Percentiles rank a stretch among this genome's conserved stretches.
Evolutionary conservation across 2,888 invertebrate species (phyloP).

Genomic region (Andrena dorsata): DNA sequence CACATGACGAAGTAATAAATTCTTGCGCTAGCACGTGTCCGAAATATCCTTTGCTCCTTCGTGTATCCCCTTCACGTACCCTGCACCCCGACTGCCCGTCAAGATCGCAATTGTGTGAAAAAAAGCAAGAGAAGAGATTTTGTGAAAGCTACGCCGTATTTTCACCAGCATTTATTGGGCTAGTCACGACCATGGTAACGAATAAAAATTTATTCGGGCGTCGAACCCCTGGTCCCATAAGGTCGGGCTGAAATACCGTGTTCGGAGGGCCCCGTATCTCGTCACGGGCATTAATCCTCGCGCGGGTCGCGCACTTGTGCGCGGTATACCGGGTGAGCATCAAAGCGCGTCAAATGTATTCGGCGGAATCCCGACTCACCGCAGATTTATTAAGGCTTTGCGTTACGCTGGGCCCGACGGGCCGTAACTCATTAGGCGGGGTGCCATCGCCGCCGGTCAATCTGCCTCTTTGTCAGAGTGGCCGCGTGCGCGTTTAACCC

Average conservation of each 20-base stretch:
- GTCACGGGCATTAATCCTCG: constrained; percentile 41
- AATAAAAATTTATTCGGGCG: constrained; percentile 51
- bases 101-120: no score
- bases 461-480: neutral
- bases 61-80: neutral
- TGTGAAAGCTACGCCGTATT: neutral
- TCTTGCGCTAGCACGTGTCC: constrained; percentile 14
- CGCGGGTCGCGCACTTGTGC: neutral
- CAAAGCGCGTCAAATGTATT: constrained; percentile 42
- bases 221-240: constrained; percentile 28
- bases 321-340: constrained; percentile 40
- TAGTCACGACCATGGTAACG: constrained; percentile 17
- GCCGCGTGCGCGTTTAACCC: neutral
- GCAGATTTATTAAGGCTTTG: constrained; percentile 47
- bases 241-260: constrained; percentile 36
- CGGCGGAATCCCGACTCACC: constrained; percentile 41
- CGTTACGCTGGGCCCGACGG: constrained; percentile 27
- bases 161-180: constrained; percentile 21
- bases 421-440: constrained; percentile 47
- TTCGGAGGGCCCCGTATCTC: constrained; percentile 33
- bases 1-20: constrained; percentile 21
- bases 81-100: no score
- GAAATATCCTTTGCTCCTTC: constrained; percentile 2
- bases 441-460: constrained; percentile 25
- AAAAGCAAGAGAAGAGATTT: neutral